phyloP scores from a whole-genome alignment of 2,113 vertebrate species.

The Phalacrocorax pelagicus region DNA sequence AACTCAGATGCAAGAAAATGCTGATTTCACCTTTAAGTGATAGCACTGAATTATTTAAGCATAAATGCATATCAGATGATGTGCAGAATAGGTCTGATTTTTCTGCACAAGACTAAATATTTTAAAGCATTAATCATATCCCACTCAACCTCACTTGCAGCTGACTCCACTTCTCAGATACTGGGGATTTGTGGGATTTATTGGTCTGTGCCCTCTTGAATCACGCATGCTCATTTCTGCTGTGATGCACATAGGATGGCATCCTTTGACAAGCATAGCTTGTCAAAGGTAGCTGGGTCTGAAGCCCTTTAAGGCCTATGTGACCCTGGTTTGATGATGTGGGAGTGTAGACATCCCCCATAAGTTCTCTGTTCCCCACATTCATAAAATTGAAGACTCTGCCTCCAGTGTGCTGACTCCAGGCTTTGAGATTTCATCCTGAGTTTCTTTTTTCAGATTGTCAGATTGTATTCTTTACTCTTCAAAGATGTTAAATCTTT shows the following conservation, averaged over 20 bases:
- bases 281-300: background rate
- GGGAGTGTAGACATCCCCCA: background rate
- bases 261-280: background rate
- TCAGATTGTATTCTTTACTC: background rate
- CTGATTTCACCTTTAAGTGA: conserved; percentile 30
- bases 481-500: background rate
- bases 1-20: background rate
- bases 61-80: conserved; percentile 31
- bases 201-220: background rate
- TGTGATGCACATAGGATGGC: background rate
- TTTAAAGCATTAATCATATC: conserved; percentile 33
- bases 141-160: background rate
- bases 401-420: background rate
- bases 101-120: conserved; percentile 29
- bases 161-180: conserved; percentile 19
- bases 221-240: background rate
- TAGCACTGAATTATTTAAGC: conserved; percentile 34
- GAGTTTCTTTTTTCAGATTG: background rate
- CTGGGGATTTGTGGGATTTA: background rate
- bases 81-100: conserved; percentile 13
- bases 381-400: background rate
- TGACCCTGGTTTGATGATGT: background rate
- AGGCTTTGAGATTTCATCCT: background rate
- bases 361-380: background rate
- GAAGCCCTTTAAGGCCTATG: background rate